Conservation (phyloP, 2,113 vertebrate species). For the Carollia perspicillata region DNA sequence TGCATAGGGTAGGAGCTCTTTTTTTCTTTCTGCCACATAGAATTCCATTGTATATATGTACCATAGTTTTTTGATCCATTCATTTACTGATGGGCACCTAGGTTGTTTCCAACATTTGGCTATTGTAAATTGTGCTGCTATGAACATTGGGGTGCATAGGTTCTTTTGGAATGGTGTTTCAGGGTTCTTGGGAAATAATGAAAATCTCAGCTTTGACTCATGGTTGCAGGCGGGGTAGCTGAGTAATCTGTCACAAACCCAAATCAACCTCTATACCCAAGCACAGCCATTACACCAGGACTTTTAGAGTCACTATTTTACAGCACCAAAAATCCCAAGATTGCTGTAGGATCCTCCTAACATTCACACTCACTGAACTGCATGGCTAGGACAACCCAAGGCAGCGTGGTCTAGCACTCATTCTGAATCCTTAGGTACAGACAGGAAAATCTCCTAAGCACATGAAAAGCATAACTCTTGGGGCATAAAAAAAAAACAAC, state of each 20-base stretch:
- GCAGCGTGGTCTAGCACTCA: not conserved
- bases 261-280: not conserved
- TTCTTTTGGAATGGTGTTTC: too few species aligned
- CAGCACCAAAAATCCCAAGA: not conserved
- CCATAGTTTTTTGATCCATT: too few species aligned
- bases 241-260: not conserved
- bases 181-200: too few species aligned
- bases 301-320: not conserved
- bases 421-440: not conserved
- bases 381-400: not conserved
- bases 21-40: too few species aligned
- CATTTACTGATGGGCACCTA: too few species aligned
- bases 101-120: too few species aligned
- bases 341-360: not conserved
- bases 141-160: too few species aligned
- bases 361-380: not conserved
- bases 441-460: not conserved
- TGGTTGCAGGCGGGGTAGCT: not conserved
- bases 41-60: too few species aligned
- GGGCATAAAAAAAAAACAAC: not conserved
- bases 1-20: too few species aligned
- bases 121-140: too few species aligned
- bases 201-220: not conserved
- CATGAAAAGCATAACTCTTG: not conserved
- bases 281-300: too few species aligned